Percentiles rank a stretch among this genome's conserved stretches.
phyloP scores from a whole-genome alignment of 2,113 vertebrate species.

The Rhinogobius similis region DNA sequence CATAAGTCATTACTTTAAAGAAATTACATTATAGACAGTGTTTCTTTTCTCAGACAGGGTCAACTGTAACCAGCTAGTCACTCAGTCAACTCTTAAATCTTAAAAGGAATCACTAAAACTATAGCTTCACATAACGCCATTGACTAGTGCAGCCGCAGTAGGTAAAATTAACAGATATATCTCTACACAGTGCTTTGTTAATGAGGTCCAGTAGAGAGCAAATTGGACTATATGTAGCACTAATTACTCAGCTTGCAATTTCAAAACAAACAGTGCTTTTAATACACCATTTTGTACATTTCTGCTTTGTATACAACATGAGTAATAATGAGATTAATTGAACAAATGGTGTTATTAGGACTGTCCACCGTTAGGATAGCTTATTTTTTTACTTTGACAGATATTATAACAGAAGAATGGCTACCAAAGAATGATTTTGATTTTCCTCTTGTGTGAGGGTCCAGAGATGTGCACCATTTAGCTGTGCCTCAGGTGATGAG shows the following conservation, averaged over 20 bases:
- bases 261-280: slow-evolving; percentile 2
- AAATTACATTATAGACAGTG: not conserved
- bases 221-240: not conserved
- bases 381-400: not conserved
- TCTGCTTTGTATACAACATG: not conserved
- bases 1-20: too few relatives aligned
- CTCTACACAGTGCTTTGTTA: not conserved
- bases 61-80: not conserved
- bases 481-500: slow-evolving; percentile 33
- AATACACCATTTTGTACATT: not conserved
- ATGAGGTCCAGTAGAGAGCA: not conserved
- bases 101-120: not conserved
- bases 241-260: slow-evolving; percentile 7
- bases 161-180: not conserved
- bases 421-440: not conserved
- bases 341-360: not conserved
- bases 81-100: not conserved
- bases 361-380: not conserved
- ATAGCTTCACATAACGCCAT: not conserved
- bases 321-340: slow-evolving; percentile 1
- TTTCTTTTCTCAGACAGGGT: not conserved
- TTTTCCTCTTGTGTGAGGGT: slow-evolving; percentile 8
- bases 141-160: not conserved
- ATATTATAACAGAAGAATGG: slow-evolving; percentile 7
- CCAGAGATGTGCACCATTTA: slow-evolving; percentile 12